These are phyloP conservation scores for Peromyscus nudipes DNA, from an alignment of 2,797 vertebrate species.

Conservation along the genomic window DNA sequence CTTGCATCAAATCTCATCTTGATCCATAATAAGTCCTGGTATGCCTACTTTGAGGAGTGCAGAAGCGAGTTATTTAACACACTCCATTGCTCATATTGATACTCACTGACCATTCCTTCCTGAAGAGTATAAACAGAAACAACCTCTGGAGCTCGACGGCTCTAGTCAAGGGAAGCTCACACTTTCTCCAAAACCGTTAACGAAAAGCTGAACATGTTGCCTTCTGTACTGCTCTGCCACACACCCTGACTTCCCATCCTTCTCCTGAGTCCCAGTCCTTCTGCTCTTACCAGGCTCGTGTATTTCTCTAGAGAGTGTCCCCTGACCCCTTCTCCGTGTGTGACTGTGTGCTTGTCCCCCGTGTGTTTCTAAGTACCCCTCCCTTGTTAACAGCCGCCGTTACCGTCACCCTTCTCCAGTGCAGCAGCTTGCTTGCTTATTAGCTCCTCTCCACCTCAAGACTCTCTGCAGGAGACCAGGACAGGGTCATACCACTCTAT, in stretches of 20 bases:
- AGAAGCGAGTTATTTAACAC: neutral
- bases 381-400: neutral
- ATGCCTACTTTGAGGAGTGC: neutral
- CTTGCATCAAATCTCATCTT: neutral
- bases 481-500: neutral
- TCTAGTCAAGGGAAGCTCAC: neutral
- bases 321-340: neutral
- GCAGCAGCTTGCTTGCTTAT: neutral
- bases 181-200: neutral
- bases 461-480: neutral
- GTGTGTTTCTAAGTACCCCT: neutral
- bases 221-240: neutral
- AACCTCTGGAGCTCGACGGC: neutral
- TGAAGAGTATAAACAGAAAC: neutral
- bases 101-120: neutral
- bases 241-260: neutral
- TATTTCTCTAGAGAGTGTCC: neutral
- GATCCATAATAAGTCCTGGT: neutral
- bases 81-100: neutral
- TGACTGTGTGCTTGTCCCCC: neutral
- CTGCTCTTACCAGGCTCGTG: neutral
- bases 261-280: neutral
- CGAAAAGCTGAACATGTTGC: neutral
- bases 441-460: neutral
- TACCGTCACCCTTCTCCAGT: no score